Base-by-base conservation (phyloP, 2,888 invertebrate species). In the Anorthoa munda region DNA sequence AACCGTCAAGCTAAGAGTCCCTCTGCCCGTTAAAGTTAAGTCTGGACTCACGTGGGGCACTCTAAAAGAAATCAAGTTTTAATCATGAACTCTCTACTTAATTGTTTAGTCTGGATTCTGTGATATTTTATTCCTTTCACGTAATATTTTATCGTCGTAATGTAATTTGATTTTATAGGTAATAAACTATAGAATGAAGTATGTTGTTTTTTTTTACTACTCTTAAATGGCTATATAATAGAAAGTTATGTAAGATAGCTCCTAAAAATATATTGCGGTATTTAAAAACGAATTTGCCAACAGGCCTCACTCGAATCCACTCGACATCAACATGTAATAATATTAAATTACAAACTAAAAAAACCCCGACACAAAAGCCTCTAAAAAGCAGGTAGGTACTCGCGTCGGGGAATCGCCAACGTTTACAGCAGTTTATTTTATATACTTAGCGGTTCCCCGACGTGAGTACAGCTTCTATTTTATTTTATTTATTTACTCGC, bases 11-110 rank as follows among this genome's bases (percentile, higher is more conserved):
- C 93, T 99, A 45, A 97, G 97, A 66, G 98, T 99, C 4, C 98
- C 98, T n/a, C 95, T 99, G 73, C 98, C 98, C 11, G 99, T 99
- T 0, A 99, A 99, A 96, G 92, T 99, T 0, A 98, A 98, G 95
- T 95, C 96, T 61, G 99, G 99, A 0, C 93, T 95, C 69, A 97
- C 98, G 48, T 99, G 99, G 99, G 99, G 98, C 15, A 81, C 88
- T 18, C 82, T 95, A 51, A 81, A 90, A 75, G 94, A 95, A 88
- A 83, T 93, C 48, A 82, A 84, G 69, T 87, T 73, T 82, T 89
- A 77, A 79, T 70, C 60, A 79, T 79, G 75, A 72, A 61, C 51
- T 73, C 5, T 60, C 31, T 56, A 58, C 56, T 66, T 68, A 66
- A 76, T 72, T 76, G 61, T 56, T 75, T 76, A 77, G 85, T 79